Evolutionary conservation across 2,888 invertebrate genomes (phyloP), one percentile per base, ranked within the genome.

Genomic region (Lycophotia porphyrea): DNA sequence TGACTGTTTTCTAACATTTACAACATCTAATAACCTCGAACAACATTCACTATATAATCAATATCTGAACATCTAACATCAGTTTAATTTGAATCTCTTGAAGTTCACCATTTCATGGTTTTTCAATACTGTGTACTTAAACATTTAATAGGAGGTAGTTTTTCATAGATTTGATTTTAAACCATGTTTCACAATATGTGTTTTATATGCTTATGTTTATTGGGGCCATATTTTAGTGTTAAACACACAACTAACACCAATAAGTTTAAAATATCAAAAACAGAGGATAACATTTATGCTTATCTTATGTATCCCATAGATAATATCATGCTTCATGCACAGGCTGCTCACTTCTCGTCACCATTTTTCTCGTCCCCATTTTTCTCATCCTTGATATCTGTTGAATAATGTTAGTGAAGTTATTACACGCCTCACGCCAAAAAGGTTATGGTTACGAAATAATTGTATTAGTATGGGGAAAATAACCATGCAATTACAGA

Each of bases 361-460:
- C 78, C 71, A 61, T 79, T 77, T 63, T 86, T 87, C 36, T 44
- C 88, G 63, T 81, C 86, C 18, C 78, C 71, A 61, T 78, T 76
- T 63, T 86, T 87, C 36, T 49, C 88, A 39, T 78, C 85, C 72
- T 71, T 81, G 47, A 84, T 75, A 84, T 90, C 93, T 93, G 93
- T 88, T 78, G 87, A 84, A 88, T 69, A 91, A 88, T 87, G 91
- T 93, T 93, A 93, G 92, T 91, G 55, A 61, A 74, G 85, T 89
- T 86, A 87, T 70, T 76, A 80, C 82, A 78, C 73, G 1, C 73
- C 5, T 74, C 76, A 80, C 44, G 5, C 60, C 31, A 80, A 71
- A 47, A 64, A 2, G 5, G 42, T 36, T 65, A 78, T 11, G 34
- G 15, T 27, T 11, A 47, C 8, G 5, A 71, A 11, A 18, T 58